phyloP scores from a whole-genome alignment of 2,797 vertebrate species.

The Zalophus californianus region DNA sequence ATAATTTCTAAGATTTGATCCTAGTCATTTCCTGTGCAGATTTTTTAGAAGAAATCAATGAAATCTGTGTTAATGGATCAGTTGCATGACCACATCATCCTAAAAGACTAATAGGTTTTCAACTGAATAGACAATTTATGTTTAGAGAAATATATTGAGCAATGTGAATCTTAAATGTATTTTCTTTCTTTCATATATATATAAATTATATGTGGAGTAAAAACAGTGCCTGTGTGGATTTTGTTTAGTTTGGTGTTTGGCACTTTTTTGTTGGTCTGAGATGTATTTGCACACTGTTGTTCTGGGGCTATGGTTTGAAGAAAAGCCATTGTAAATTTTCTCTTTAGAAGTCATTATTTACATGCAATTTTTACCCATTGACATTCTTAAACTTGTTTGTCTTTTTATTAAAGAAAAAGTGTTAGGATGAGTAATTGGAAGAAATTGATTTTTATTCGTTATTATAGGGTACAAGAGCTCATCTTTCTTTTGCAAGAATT shows the following conservation, averaged over 20 bases:
- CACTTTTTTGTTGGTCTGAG: not conserved
- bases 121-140: not conserved
- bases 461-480: not conserved
- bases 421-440: not conserved
- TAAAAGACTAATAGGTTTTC: not conserved
- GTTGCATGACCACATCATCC: not conserved
- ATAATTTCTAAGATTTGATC: slow-evolving; percentile 12
- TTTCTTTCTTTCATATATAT: not conserved
- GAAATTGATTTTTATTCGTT: slow-evolving; percentile 49
- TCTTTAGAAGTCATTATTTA: not conserved
- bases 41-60: slow-evolving; percentile 21
- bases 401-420: slow-evolving; percentile 11
- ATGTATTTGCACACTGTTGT: not conserved
- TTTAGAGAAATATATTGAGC: not conserved
- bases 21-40: not conserved
- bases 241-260: not conserved
- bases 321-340: not conserved
- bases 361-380: not conserved
- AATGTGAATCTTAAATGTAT: not conserved
- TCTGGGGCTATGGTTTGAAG: not conserved
- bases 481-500: slow-evolving; percentile 16
- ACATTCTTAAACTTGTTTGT: not conserved
- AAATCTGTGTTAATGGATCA: not conserved
- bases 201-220: not conserved
- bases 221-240: not conserved